Evolutionary conservation across 2,888 invertebrate species (phyloP).

Genomic region (Balanococcus diminutus): DNA sequence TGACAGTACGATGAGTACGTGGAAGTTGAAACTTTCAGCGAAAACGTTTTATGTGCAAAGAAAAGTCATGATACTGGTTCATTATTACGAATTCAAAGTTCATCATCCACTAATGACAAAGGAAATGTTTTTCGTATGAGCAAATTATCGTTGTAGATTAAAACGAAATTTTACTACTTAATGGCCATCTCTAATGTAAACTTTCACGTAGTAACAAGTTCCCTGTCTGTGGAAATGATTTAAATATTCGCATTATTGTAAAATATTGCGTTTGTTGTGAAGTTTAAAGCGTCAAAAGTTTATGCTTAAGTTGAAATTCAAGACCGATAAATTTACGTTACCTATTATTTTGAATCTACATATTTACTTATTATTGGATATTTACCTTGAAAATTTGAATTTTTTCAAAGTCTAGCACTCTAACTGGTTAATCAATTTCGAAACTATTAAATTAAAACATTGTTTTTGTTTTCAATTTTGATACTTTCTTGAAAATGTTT

Average conservation of each 20-base stretch:
- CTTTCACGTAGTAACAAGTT: constrained; percentile 30
- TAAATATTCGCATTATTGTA: constrained; percentile 30
- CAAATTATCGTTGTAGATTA: constrained; percentile 26
- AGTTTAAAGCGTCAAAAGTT: constrained; percentile 32
- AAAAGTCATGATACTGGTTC: constrained; percentile 11
- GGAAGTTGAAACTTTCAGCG: background rate
- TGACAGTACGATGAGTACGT: background rate
- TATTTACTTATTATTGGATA: background rate
- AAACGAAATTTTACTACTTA: constrained; percentile 42
- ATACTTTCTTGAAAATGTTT: no score
- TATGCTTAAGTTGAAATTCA: background rate
- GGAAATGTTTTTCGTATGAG: constrained; percentile 33
- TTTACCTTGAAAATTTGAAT: background rate
- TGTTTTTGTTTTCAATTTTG: no score
- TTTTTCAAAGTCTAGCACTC: no score
- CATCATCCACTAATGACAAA: constrained; percentile 36
- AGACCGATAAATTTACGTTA: constrained; percentile 2
- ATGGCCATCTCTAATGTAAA: constrained; percentile 16
- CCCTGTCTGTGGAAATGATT: constrained; percentile 14
- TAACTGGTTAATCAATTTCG: no score
- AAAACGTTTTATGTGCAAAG: background rate
- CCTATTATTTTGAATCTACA: background rate
- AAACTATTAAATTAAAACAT: no score
- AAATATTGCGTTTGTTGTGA: constrained; percentile 28
- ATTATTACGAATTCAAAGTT: constrained; percentile 26